Evolutionary conservation across 2,797 vertebrate genomes (phyloP).

Genomic region (Enteromius paludinosus): DNA sequence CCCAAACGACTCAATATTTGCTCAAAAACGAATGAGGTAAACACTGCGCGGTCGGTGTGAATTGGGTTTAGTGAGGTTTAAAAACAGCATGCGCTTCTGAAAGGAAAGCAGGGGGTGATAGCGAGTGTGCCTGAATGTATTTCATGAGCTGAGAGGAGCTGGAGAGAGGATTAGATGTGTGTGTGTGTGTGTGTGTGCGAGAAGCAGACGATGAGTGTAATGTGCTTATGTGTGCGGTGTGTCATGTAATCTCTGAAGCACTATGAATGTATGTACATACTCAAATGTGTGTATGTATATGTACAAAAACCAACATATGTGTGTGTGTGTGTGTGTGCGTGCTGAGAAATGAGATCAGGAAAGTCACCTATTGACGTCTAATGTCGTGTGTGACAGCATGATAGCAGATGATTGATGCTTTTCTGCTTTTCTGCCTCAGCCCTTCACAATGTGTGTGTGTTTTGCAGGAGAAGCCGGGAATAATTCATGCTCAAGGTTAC

Average conservation of each 20-base stretch:
- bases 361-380: background rate
- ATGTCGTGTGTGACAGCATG: slow-evolving; percentile 3
- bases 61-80: slow-evolving; percentile 30
- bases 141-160: slow-evolving; percentile 7
- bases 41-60: background rate
- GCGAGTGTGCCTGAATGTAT: background rate
- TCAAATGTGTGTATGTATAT: background rate
- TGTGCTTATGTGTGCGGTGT: background rate
- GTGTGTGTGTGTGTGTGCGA: background rate
- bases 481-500: slow-evolving; percentile 13
- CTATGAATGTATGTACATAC: slow-evolving; percentile 16
- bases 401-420: slow-evolving; percentile 17
- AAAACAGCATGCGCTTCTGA: slow-evolving; percentile 21
- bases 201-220: background rate
- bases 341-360: slow-evolving; percentile 7
- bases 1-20: background rate
- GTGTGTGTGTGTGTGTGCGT: no score
- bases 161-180: slow-evolving; percentile 18
- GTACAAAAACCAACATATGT: no score
- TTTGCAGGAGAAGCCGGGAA: background rate
- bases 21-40: background rate
- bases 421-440: background rate
- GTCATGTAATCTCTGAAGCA: slow-evolving; percentile 13
- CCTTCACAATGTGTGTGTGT: background rate
- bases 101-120: slow-evolving; percentile 13